phyloP scores from a whole-genome alignment of 2,797 vertebrate genomes.

The Phoebastria nigripes region DNA sequence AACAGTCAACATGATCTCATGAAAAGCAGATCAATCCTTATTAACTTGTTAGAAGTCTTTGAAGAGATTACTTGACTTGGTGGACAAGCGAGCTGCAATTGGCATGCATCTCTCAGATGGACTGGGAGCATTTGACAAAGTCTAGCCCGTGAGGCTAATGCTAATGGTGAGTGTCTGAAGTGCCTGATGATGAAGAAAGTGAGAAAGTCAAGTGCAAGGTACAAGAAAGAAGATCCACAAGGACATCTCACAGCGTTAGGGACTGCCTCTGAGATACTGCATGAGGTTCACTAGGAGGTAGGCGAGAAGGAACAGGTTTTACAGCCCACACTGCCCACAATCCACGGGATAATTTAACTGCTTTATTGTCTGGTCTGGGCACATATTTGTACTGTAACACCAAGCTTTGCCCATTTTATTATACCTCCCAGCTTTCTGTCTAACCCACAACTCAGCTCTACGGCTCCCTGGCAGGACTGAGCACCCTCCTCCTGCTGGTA shows the following conservation, averaged over 20 bases:
- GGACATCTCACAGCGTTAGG: neutral
- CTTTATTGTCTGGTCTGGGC: neutral
- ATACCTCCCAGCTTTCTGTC: neutral
- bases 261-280: neutral
- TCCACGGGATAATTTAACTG: neutral
- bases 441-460: neutral
- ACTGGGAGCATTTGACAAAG: neutral
- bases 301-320: neutral
- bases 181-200: neutral
- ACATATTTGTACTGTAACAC: neutral
- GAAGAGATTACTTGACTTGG: neutral
- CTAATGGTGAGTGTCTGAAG: neutral
- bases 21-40: conserved; percentile 47
- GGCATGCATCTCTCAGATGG: neutral
- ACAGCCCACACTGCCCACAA: neutral
- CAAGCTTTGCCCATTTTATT: neutral
- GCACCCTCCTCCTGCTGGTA: neutral
- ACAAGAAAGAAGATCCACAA: neutral
- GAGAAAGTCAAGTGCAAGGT: neutral
- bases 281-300: rapidly evolving
- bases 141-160: neutral
- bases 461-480: neutral
- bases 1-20: neutral
- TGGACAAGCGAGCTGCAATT: neutral
- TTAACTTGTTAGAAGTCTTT: conserved; percentile 9